These are phyloP conservation scores for Cephus nigrinus DNA, from an alignment of 2,888 invertebrate species.

Conservation along the genomic window DNA sequence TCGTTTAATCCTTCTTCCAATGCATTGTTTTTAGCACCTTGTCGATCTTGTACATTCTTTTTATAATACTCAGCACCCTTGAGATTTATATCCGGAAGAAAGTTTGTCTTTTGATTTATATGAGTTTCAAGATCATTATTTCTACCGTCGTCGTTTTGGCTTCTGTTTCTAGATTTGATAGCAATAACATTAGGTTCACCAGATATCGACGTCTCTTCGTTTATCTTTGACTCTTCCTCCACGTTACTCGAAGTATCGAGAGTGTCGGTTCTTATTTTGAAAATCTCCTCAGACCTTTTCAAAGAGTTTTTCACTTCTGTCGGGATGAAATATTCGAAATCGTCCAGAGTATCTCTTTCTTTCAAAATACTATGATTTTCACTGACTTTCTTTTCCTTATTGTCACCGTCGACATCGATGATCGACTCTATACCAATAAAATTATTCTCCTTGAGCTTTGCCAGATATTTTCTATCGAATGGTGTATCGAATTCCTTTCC, in stretches of 20 bases:
- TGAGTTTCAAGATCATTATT: conserved; percentile 1
- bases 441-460: conserved; percentile 19
- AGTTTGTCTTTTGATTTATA: conserved; percentile 4
- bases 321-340: conserved; percentile 40
- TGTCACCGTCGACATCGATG: conserved; percentile 24
- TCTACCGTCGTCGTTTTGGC: background rate
- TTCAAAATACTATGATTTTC: conserved; percentile 4
- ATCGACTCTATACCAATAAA: conserved; percentile 26
- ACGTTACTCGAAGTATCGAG: conserved; percentile 13
- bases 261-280: conserved; percentile 23
- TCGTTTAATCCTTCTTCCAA: background rate
- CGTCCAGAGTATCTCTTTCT: conserved; percentile 26
- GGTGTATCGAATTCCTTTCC: conserved; percentile 14
- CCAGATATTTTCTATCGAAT: conserved; percentile 20
- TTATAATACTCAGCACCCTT: background rate
- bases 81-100: conserved; percentile 1
- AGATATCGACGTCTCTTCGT: background rate
- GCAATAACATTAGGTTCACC: background rate
- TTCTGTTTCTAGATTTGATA: conserved; percentile 18
- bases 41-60: background rate
- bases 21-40: background rate
- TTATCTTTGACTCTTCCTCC: conserved; percentile 9
- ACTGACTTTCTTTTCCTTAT: conserved; percentile 8
- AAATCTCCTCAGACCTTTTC: conserved; percentile 25
- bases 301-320: conserved; percentile 36